Conservation (phyloP, 1,140 invertebrate genomes). For the Trichonephila clavata region DNA sequence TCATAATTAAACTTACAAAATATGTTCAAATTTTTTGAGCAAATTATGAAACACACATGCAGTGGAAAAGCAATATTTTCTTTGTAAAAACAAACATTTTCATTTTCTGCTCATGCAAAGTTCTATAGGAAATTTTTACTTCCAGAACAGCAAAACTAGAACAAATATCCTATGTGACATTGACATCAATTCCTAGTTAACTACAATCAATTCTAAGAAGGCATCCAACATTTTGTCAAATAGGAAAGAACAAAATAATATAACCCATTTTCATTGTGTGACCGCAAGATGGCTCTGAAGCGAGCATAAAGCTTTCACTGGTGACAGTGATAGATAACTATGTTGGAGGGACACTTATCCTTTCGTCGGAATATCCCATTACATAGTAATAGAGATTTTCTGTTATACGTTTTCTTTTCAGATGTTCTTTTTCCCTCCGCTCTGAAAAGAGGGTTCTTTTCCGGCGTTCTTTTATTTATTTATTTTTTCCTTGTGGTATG, state of each 20-base stretch:
- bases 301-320: background rate
- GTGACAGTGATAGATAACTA: conserved; percentile 49
- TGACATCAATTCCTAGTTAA: conserved; percentile 1
- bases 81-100: background rate
- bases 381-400: conserved; percentile 64
- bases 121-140: background rate
- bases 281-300: background rate
- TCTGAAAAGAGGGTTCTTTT: conserved; percentile 10
- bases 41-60: too few relatives aligned
- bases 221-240: too few relatives aligned
- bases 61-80: too few relatives aligned
- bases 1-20: too few relatives aligned
- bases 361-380: conserved; percentile 55
- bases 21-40: too few relatives aligned
- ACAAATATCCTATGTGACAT: background rate
- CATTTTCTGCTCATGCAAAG: background rate
- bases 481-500: background rate
- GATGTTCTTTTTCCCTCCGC: conserved; percentile 15
- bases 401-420: conserved; percentile 49
- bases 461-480: background rate
- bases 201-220: background rate
- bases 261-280: background rate
- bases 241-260: background rate
- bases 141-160: background rate
- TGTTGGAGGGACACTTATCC: conserved; percentile 54